Conservation (phyloP, 1,140 invertebrate genomes). For the Rhagoletis zephyria region DNA sequence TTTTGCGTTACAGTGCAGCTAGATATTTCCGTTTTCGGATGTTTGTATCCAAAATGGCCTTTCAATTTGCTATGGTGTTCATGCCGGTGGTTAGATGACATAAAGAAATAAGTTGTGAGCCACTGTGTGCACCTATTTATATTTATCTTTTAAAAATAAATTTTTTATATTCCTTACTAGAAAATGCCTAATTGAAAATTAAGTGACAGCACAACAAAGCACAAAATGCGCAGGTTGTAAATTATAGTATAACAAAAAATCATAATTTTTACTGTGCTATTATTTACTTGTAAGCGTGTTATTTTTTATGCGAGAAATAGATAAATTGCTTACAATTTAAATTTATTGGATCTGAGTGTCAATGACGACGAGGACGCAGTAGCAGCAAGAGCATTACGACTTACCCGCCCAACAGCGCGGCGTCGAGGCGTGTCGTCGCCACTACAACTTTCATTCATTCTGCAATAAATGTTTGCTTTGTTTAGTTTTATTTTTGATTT, state of each 20-base stretch:
- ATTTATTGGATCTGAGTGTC: slow-evolving; percentile 25
- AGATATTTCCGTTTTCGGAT: too few species aligned
- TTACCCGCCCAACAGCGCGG: not conserved
- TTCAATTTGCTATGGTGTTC: too few species aligned
- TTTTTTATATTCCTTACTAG: not conserved
- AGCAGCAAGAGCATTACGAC: not conserved
- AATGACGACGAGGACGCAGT: not conserved
- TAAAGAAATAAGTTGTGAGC: too few species aligned
- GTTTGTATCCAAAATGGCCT: too few species aligned
- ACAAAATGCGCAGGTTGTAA: slow-evolving; percentile 6
- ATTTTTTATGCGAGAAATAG: not conserved
- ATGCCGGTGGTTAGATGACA: too few species aligned
- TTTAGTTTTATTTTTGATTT: not conserved
- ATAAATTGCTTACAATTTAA: slow-evolving; percentile 38
- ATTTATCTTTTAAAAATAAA: too few species aligned
- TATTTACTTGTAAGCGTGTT: not conserved
- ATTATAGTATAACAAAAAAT: not conserved
- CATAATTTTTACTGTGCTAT: not conserved
- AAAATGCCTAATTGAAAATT: slow-evolving; percentile 15
- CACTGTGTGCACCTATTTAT: too few species aligned
- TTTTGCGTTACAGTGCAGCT: too few species aligned
- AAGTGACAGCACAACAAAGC: not conserved
- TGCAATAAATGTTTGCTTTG: not conserved
- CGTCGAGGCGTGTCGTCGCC: too few species aligned
- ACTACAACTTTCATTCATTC: not conserved